Evolutionary conservation across 1,140 invertebrate genomes (phyloP).

Genomic region (Popillia japonica): DNA sequence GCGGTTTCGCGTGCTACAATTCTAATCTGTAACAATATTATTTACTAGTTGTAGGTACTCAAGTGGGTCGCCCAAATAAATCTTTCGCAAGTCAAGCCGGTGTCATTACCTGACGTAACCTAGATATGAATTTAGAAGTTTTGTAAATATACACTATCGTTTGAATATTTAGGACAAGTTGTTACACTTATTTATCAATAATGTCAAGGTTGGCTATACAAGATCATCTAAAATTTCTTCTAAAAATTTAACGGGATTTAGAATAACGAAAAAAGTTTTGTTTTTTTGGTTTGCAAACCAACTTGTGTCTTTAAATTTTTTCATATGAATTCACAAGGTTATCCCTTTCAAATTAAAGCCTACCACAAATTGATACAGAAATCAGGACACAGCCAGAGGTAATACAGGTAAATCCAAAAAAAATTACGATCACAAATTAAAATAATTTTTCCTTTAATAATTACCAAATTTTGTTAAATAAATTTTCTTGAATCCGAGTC

Average conservation of each 20-base stretch:
- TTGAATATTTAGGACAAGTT: background rate
- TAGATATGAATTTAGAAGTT: conserved; percentile 11
- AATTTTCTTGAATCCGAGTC: too few relatives aligned
- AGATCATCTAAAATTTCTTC: background rate
- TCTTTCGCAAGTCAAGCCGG: conserved; percentile 5
- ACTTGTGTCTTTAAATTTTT: background rate
- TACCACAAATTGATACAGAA: background rate
- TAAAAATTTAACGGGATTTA: background rate
- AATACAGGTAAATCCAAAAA: too few relatives aligned
- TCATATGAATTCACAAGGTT: too few relatives aligned
- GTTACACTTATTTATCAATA: background rate
- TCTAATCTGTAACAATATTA: conserved; percentile 3
- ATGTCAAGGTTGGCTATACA: background rate
- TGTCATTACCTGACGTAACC: conserved; percentile 28
- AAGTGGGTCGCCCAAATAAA: conserved; percentile 10
- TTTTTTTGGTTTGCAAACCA: background rate
- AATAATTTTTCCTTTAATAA: too few relatives aligned
- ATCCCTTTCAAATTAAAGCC: background rate
- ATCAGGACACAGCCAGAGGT: background rate
- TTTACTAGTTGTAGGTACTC: background rate
- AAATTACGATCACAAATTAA: too few relatives aligned
- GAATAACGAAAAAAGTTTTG: background rate
- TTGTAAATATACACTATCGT: conserved; percentile 6
- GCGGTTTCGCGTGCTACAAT: background rate
- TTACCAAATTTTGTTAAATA: too few relatives aligned